Evolutionary conservation across 2,113 vertebrate species (phyloP), one percentile per base, ranked within the genome.

Genomic region (Oncorhynchus kisutch): DNA sequence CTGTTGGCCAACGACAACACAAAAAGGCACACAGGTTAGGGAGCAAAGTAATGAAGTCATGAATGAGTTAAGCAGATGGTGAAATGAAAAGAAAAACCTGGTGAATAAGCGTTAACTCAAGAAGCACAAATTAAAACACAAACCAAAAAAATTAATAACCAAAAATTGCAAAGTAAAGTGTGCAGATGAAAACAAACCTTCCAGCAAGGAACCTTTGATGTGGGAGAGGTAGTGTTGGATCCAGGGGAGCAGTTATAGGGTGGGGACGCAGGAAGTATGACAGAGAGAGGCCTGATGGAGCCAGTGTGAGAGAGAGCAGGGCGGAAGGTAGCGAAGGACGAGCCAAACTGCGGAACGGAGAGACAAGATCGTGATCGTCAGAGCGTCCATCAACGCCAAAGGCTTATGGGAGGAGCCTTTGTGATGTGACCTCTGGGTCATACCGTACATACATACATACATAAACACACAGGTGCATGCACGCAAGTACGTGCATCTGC

Each of bases 261-360:
- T 91, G 91, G 90, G 93, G 92, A 91, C 88, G 87, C 92, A 91
- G 93, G 92, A 90, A 94, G 90, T 88, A 91, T 93, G 92, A 94
- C 92, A 93, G 93, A 93, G 85, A 92, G 87, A 91, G 93, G 93
- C 88, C 92, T 88, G 87, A 88, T 90, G 92, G 92, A 92, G 87
- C 93, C 92, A 91, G 91, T 88, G 90, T 91, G 92, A 92, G 91
- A 94, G 77, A 92, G 88, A 93, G 91, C 88, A 86, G 93, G 93
- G 89, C 91, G 93, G 92, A 94, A 94, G 92, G 93, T 94, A 91
- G 91, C 91, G 87, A 94, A 94, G 92, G 92, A 93, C 80, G 88
- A 87, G 91, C 92, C 93, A 92, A 94, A 94, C 94, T 94, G 93
- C 91, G 75, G 91, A 92, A 92, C 81, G 85, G 59, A 93, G 89